Base-by-base conservation (phyloP, 2,113 vertebrate species). In the Cyprinodon brontotheroides region DNA sequence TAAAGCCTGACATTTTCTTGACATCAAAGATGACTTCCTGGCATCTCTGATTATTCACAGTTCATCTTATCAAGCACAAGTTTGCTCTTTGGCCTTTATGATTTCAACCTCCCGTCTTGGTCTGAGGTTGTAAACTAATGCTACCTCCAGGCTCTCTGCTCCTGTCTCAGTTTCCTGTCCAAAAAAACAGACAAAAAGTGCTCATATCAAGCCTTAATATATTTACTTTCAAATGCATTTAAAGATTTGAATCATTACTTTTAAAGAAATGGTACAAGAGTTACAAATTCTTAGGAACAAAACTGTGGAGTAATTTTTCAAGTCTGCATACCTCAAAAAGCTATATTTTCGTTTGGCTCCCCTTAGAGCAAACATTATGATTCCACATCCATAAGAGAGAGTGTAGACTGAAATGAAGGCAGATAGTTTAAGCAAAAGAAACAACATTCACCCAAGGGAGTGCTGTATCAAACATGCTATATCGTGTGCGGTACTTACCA, bases 371-470 rank as follows among this genome's bases (percentile, higher is more conserved):
- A 93, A 93, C 29, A 79, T 45, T 0, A 82, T 77, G 13, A 93
- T 78, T 36, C 93, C 91, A 72, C 77, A 87, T 60, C 92, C 93
- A 79, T 87, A 91, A 3, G 92, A 92, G 22, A 92, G 65, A 3
- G 90, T 92, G 75, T 87, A 93, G 2, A 87, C 92, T 94, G 61
- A 50, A 86, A 80, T 20, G 0, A 81, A 76, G 65, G 62, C 37
- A 67, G 12, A 75, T 13, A 4, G 62, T 77, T 47, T 15, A 45
- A 66, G 12, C 17, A 40, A 36, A 65, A 20, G 40, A n/a, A 65
- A 11, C 14, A n/a, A 0, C 10, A 68, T 40, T 64, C 63, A 37
- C 10, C 20, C 4, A 53, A 22, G 4, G 4, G 1, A 8, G 70
- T 17, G 29, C 14, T n/a, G 70, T 66, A 65, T 70, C 4, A 11